Evolutionary conservation across 2,888 invertebrate genomes (phyloP), one percentile per base, ranked within the genome.

Genomic region (Lasioglossum malachurum): DNA sequence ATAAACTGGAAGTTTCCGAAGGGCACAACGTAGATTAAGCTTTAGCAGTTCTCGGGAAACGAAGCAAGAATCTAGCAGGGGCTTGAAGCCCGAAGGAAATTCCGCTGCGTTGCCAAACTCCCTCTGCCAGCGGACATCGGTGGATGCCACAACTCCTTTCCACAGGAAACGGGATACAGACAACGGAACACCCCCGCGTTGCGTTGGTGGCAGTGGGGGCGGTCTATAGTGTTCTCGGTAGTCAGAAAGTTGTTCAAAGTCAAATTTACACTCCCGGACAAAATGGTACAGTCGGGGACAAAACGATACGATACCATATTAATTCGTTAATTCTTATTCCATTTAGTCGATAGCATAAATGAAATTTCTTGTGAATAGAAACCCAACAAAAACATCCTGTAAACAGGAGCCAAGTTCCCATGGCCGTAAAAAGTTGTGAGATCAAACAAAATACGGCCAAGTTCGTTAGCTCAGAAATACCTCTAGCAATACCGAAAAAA

Each of bases 101-200:
- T 71, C 71, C 57, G 44, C 35, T 35, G 60, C 53, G 60, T 78
- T 72, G 60, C 72, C 53, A 23, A 27, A 46, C n/a, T 71, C 71
- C 71, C n/a, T 41, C 71, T n/a, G 41, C 41, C n/a, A n/a, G 71
- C 71, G 38, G 71, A 41, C 41, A 71, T 71, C 41, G 41, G 71
- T 41, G 41, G 71, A 41, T 71, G 38, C 71, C 41, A 14, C 71
- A 38, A 71, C 41, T 41, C 41, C 71, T 38, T 41, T 71, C 41
- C n/a, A 71, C 41, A n/a, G 71, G 71, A 71, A 71, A 71, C 71
- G n/a, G 38, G n/a, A 41, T 71, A 71, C 38, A 71, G 71, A 14
- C 41, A 69, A 69, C 67, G 67, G 67, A 69, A 38, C 67, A 38
- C 57, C n/a, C 35, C 38, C 23, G 67, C 38, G 10, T 35, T 35